Evolutionary conservation across 2,888 invertebrate species (phyloP), one percentile per base, ranked within the genome.

Genomic region (Amblyteles armatorius): DNA sequence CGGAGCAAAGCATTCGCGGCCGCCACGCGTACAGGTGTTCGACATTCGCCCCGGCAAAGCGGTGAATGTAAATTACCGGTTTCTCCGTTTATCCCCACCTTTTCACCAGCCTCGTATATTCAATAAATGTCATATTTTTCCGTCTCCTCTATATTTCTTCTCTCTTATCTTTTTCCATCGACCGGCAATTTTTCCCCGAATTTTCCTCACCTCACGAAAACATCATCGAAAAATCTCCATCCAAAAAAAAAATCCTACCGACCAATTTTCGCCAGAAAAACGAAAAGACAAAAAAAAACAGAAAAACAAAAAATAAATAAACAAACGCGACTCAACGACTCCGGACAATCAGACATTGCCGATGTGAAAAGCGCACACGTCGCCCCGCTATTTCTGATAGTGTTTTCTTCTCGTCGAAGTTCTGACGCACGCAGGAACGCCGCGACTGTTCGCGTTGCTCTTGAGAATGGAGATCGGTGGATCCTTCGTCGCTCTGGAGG

Each of bases 331-430:
- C 44, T 44, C 44, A 44, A 44, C 44, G 44, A 13, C 44, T 13
- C 11, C 1, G 26, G 11, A 44, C 0, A 2, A 2, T 44, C 44
- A 83, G 50, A 84, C 50, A 36, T 82, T 11, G 13, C 81, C 83
- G 26, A 85, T 83, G 65, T 55, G n/a, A 22, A 81, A 73, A 22
- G 79, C 55, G 55, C 68, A 74, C 26, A 80, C 1, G 13, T 68
- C 44, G 11, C 57, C 57, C 3, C 22, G 73, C 85, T 83, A 87
- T 82, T 88, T 87, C 55, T 79, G 86, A 85, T 91, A 92, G 60
- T 92, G 90, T 87, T 90, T 91, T 82, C 88, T 89, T 40, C 92
- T 88, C 26, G 88, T 89, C 0, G 92, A 92, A 1, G 91, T 90
- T 81, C 91, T 90, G 1, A 90, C 85, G 78, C 91, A 90, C 0